Evolutionary conservation across 2,797 vertebrate species (phyloP).

Genomic region (Girardinus metallicus): DNA sequence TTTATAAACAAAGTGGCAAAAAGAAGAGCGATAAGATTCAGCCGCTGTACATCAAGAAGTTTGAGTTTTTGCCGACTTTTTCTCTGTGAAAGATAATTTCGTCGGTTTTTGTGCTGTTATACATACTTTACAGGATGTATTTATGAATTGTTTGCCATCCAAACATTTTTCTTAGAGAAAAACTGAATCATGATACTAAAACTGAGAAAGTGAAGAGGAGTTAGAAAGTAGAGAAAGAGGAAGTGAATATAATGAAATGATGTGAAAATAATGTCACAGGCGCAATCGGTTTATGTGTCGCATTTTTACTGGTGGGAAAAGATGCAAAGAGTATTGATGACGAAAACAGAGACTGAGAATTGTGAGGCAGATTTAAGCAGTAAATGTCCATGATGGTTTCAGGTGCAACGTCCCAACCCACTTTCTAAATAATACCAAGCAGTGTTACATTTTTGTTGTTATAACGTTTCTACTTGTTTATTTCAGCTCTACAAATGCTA

Average conservation of each 20-base stretch:
- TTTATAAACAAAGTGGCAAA: constrained; percentile 3
- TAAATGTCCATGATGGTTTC: not conserved
- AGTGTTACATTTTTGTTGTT: constrained; percentile 60
- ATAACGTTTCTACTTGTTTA: constrained; percentile 14
- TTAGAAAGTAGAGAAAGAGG: constrained; percentile 11
- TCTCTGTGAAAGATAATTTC: not conserved
- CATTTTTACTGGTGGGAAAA: not conserved
- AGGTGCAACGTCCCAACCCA: constrained; percentile 7
- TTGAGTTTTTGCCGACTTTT: constrained; percentile 9
- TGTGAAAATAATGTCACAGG: not conserved
- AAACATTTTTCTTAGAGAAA: not conserved
- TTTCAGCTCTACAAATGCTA: constrained; percentile 4
- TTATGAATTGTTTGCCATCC: not conserved
- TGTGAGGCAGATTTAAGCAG: not conserved
- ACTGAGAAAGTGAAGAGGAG: constrained; percentile 20
- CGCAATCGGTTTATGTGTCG: not conserved
- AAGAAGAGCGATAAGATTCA: constrained; percentile 8
- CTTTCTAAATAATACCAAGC: constrained; percentile 44
- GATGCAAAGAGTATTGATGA: not conserved
- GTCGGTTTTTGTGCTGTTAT: not conserved
- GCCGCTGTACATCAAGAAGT: constrained; percentile 1
- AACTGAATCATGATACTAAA: not conserved
- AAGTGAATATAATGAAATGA: constrained; percentile 11
- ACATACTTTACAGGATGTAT: constrained; percentile 6
- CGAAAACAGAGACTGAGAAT: not conserved